Base-by-base conservation (phyloP, 2,888 invertebrate species). In the Cerceris ruficornis region DNA sequence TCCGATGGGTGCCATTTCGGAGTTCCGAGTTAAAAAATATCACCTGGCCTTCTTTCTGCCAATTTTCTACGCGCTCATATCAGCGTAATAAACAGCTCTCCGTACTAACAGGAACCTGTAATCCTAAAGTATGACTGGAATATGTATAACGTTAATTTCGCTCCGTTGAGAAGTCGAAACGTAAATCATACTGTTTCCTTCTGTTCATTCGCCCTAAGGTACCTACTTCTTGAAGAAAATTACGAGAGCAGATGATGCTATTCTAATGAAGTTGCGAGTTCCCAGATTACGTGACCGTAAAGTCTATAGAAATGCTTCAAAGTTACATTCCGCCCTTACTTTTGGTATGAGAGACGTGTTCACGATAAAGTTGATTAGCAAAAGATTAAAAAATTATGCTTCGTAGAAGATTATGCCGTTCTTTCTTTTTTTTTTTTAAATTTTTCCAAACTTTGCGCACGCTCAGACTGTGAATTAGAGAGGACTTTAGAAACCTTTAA, bases 11-110 rank as follows among this genome's bases (percentile, higher is more conserved):
- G 75, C 79, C 80, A 73, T 83, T 85, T 75, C 79, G 76, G 71
- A 65, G 69, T 73, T 68, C 83, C 68, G 75, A 62, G 69, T 71
- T 70, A 79, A 81, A 81, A 84, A 81, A 84, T 83, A 85, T 84
- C 69, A 73, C 43, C 62, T 70, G 58, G 73, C 77, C 59, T 50
- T 71, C 54, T 64, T 49, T 15, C 41, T 28, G 55, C 67, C 71
- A 77, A 78, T 71, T 67, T 77, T 77, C 70, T 54, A 50, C 15
- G 50, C 6, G 5, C 28, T 28, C 28, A 28, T 28, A 28, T 28
- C 28, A 28, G 75, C 60, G 42, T 28, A 28, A 28, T 28, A 28
- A 28, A 28, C 28, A 28, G 28, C 28, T 2, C 28, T 28, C 4
- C 28, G 28, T 28, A 28, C 28, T 28, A 28, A 28, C 28, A 28